Base-by-base conservation (phyloP, 2,888 invertebrate genomes). In the Caenorhabditis parvicauda region DNA sequence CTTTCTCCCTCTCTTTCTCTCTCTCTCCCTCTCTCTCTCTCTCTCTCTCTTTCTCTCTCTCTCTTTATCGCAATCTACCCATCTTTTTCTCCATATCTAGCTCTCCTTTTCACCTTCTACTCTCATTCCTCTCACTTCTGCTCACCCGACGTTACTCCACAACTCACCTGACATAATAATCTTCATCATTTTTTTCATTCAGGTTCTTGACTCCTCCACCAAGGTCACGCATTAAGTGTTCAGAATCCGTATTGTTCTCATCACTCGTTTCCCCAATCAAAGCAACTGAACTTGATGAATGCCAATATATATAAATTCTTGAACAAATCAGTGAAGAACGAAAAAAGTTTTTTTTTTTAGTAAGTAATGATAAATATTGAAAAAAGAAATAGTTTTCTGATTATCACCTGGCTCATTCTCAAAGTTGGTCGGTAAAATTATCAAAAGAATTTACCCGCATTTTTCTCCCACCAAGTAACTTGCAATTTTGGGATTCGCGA, bases 391-490 rank as follows among this genome's bases (percentile, higher is more conserved):
- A 28, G 39, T 39, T 28, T 29, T 27, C 14, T 35, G 17, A 17
- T 14, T 3, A 17, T 1, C 7, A n/a, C 19, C 3, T 45, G 7
- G 29, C 22, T 17, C 1, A 14, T 12, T 24, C 19, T 27, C 14
- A 45, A 32, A 32, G 35, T 12, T 19, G 12, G 41, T 7, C 27
- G n/a, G n/a, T n/a, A n/a, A n/a, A n/a, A n/a, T n/a, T n/a, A n/a
- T n/a, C n/a, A n/a, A n/a, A 35, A 21, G 14, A 12, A 25, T 52
- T 19, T 38, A 75, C 75, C 73, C 35, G 77, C 77, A 64, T 79
- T 79, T 51, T 70, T 75, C 54, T 79, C 80, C 62, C 77, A 76
- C 71, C 80, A 80, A 6, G 76, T 80, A 17, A 80, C 80, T 41
- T 69, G 68, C 29, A 74, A 59, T 54, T 75, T 75, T 29, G 75